phyloP scores from a whole-genome alignment of 2,797 vertebrate genomes.

The Helicolenus hilgendorfi region DNA sequence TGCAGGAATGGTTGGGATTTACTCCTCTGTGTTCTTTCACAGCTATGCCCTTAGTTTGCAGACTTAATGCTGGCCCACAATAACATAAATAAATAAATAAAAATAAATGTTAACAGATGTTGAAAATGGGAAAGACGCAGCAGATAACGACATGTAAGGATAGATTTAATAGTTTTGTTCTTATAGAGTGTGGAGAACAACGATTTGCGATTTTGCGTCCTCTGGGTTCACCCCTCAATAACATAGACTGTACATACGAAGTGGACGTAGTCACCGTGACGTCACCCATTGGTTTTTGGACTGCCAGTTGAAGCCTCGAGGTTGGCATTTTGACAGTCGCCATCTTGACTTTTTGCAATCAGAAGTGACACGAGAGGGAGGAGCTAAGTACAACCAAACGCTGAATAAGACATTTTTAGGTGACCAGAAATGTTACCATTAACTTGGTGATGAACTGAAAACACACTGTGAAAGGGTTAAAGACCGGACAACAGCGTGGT shows the following conservation, averaged over 20 bases:
- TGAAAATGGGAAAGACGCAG: not conserved
- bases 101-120: not conserved
- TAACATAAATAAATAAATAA: not conserved
- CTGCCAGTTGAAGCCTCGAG: too few species aligned
- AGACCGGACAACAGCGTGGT: rapidly evolving
- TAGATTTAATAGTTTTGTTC: not conserved
- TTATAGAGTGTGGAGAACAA: not conserved
- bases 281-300: too few species aligned
- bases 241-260: not conserved
- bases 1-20: slow-evolving; percentile 24
- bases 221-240: not conserved
- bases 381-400: too few species aligned
- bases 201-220: rapidly evolving
- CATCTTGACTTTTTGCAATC: too few species aligned
- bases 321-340: too few species aligned
- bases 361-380: too few species aligned
- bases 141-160: not conserved
- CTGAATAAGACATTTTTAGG: too few species aligned
- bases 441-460: too few species aligned
- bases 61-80: not conserved
- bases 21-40: slow-evolving; percentile 14
- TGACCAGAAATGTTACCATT: too few species aligned
- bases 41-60: slow-evolving; percentile 9
- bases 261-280: too few species aligned
- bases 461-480: too few species aligned